phyloP scores from a whole-genome alignment of 2,797 vertebrate species.

The Paramormyrops hopkinsi region DNA sequence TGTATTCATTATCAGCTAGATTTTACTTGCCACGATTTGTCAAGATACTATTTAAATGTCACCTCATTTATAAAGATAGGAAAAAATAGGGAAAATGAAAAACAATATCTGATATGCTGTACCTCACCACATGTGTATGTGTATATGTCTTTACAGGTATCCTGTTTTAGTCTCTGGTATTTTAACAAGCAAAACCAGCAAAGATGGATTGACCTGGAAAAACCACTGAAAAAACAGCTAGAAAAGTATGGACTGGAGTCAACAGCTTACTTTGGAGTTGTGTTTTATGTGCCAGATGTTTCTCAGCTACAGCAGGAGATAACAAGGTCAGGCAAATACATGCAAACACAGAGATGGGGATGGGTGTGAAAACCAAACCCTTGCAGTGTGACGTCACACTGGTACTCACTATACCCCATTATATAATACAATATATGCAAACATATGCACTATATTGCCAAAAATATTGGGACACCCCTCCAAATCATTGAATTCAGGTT shows the following conservation, averaged over 20 bases:
- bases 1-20: neutral
- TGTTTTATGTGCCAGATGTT: conserved; percentile 88
- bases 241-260: conserved; percentile 93
- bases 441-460: neutral
- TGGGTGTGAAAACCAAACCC: neutral
- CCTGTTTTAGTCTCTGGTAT: conserved; percentile 97
- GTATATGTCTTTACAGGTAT: conserved; percentile 65
- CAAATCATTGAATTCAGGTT: neutral
- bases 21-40: neutral
- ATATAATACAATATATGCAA: neutral
- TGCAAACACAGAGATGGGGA: neutral
- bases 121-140: neutral
- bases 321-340: conserved; percentile 72
- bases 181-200: conserved; percentile 96
- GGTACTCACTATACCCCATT: neutral
- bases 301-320: conserved; percentile 93
- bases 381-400: neutral
- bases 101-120: neutral
- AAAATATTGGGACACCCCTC: neutral
- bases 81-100: neutral
- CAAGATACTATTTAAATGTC: neutral
- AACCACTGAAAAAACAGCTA: conserved; percentile 95
- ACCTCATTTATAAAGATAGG: neutral
- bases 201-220: conserved; percentile 95
- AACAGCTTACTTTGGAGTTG: conserved; percentile 92